These are phyloP conservation scores for Cyphomyrmex costatus DNA, from an alignment of 1,140 invertebrate species.

Conservation along the genomic window DNA sequence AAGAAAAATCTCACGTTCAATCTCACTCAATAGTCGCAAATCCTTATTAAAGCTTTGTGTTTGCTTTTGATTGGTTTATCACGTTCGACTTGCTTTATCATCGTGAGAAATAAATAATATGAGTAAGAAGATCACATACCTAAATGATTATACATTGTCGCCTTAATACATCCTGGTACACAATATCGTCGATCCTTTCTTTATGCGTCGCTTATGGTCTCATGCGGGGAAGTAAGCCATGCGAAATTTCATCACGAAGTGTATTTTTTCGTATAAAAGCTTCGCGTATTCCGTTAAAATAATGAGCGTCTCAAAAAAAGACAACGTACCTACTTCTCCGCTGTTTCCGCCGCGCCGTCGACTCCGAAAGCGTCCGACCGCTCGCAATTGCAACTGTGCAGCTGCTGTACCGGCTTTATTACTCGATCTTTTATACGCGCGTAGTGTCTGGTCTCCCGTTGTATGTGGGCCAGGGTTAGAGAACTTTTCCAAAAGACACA, in stretches of 20 bases:
- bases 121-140: conserved; percentile 4
- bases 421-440: conserved; percentile 61
- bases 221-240: conserved; percentile 8
- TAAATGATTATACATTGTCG: conserved; percentile 33
- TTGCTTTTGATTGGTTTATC: neutral
- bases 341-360: conserved; percentile 3
- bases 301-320: conserved; percentile 74
- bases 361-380: neutral
- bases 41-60: neutral
- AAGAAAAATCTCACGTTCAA: no score
- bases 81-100: neutral
- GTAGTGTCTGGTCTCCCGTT: neutral
- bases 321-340: conserved; percentile 14
- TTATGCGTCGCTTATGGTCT: conserved; percentile 15
- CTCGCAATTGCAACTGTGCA: conserved; percentile 19
- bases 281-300: conserved; percentile 78
- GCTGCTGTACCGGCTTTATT: conserved; percentile 33
- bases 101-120: neutral
- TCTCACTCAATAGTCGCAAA: neutral
- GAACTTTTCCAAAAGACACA: conserved; percentile 23
- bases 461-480: conserved; percentile 70
- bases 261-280: conserved; percentile 80
- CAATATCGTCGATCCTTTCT: conserved; percentile 5
- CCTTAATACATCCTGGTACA: conserved; percentile 21
- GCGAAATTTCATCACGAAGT: conserved; percentile 74